phyloP scores from a whole-genome alignment of 1,140 invertebrate species.

The Monochamus saltuarius region DNA sequence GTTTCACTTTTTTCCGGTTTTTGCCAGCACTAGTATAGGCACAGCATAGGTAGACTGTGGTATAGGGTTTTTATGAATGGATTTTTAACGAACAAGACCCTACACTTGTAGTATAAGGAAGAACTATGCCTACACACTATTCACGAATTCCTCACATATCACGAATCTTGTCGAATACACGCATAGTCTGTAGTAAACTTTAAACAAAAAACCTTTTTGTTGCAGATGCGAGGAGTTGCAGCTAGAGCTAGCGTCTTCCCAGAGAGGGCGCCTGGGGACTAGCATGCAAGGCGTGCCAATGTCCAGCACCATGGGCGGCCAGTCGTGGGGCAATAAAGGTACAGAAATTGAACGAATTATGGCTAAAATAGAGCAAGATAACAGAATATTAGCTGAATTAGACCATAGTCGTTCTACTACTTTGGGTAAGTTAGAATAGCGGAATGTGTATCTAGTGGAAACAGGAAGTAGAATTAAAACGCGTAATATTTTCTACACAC shows the following conservation, averaged over 20 bases:
- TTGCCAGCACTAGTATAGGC: too few species aligned
- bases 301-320: conserved; percentile 56
- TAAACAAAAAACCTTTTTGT: neutral
- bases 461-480: neutral
- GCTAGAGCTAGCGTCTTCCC: conserved; percentile 74
- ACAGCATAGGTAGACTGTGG: too few species aligned
- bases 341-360: conserved; percentile 90
- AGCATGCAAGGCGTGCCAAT: conserved; percentile 38
- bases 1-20: too few species aligned
- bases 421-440: conserved; percentile 45
- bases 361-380: conserved; percentile 90
- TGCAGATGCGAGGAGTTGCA: conserved; percentile 80
- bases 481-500: too few species aligned
- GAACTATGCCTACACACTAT: too few species aligned
- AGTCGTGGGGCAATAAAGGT: conserved; percentile 60
- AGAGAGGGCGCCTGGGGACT: conserved; percentile 42
- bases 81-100: too few species aligned
- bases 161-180: too few species aligned
- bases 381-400: conserved; percentile 83
- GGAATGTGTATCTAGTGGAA: neutral
- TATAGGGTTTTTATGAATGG: too few species aligned
- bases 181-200: neutral
- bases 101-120: too few species aligned
- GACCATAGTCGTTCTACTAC: conserved; percentile 72
- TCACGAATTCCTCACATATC: too few species aligned